Percentiles rank a stretch among this genome's conserved stretches.
Evolutionary conservation across 2,113 vertebrate species (phyloP).

Genomic region (Oxyruncus cristatus): DNA sequence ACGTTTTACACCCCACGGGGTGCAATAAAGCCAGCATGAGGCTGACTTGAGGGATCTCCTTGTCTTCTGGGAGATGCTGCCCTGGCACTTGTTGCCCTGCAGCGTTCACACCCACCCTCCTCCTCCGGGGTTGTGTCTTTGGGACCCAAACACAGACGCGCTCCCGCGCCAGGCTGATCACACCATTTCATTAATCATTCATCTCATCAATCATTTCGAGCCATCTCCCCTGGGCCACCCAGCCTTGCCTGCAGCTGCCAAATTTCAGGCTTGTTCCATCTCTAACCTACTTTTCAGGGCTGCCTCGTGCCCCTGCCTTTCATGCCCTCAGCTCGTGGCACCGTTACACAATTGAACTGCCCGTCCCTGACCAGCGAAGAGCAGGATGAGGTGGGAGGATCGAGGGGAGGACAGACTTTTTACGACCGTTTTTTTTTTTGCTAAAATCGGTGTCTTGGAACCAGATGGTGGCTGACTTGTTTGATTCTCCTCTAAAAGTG

Average conservation of each 20-base stretch:
- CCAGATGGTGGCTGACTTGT: not conserved
- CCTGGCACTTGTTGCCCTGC: not conserved
- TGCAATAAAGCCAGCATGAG: not conserved
- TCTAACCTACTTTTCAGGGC: conserved; percentile 53
- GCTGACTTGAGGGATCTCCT: not conserved
- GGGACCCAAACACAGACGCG: not conserved
- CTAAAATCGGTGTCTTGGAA: not conserved
- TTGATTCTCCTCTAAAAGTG: not conserved
- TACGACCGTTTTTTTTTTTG: not conserved
- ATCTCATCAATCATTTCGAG: conserved; percentile 38
- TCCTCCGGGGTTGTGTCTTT: not conserved
- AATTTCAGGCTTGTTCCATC: conserved; percentile 38
- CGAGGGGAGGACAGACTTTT: not conserved
- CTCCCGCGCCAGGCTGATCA: not conserved
- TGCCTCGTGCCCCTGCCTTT: conserved; percentile 26
- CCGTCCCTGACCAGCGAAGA: not conserved
- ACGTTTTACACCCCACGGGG: not conserved
- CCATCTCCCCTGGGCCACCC: conserved; percentile 32
- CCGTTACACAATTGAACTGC: not conserved
- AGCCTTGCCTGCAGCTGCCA: conserved; percentile 51
- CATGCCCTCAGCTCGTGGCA: not conserved
- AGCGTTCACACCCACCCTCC: not conserved
- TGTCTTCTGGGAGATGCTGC: not conserved
- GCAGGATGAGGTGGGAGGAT: not conserved
- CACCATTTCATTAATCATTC: conserved; percentile 48